Percentiles rank a stretch among this genome's conserved stretches.
phyloP scores from a whole-genome alignment of 1,140 invertebrate genomes.

The Ceratina japonica region DNA sequence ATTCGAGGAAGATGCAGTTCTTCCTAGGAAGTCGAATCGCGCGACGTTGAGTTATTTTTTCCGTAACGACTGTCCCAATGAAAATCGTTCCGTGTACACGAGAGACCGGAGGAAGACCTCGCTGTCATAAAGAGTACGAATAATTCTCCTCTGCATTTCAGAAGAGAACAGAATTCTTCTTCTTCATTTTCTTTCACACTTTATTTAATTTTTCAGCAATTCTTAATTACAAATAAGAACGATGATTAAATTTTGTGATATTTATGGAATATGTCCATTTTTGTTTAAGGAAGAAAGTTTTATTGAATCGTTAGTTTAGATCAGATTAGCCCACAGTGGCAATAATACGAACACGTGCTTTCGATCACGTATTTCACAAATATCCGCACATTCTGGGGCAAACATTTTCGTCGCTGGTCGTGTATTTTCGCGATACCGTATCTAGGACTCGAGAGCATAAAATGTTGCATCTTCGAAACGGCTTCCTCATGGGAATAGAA shows the following conservation, averaged over 20 bases:
- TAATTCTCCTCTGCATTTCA: too few species aligned
- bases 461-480: background rate
- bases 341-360: background rate
- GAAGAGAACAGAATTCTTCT: too few species aligned
- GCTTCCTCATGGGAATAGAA: background rate
- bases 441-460: background rate
- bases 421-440: slow-evolving; percentile 45
- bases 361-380: slow-evolving; percentile 50
- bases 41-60: slow-evolving; percentile 7
- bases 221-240: background rate
- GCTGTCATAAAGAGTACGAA: too few species aligned
- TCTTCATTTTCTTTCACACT: too few species aligned
- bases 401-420: slow-evolving; percentile 62
- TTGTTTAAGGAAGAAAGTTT: background rate
- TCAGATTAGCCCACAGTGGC: background rate
- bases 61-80: background rate
- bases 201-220: too few species aligned
- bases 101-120: too few species aligned
- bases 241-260: background rate
- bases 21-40: background rate
- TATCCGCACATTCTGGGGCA: slow-evolving; percentile 62
- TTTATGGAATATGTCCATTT: background rate
- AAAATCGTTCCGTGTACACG: too few species aligned
- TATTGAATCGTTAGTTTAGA: too few species aligned
- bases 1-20: background rate